Evolutionary conservation across 2,888 invertebrate species (phyloP), one percentile per base, ranked within the genome.

Genomic region (Drosophila incognita): DNA sequence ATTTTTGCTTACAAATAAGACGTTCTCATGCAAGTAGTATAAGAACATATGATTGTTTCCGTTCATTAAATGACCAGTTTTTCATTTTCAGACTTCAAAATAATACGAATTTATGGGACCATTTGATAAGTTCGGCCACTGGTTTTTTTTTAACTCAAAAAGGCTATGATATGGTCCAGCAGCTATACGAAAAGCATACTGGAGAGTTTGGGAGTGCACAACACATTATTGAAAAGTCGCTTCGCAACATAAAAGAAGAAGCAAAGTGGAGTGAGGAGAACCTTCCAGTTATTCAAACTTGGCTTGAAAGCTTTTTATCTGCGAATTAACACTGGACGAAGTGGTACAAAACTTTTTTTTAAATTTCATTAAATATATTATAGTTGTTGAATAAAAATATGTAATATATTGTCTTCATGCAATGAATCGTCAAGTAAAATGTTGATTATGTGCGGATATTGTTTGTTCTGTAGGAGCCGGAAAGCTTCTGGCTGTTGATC

Each of bases 181-280:
- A 95, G 48, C 90, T 97, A 0, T 96, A 96, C 83, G 94, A 94
- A 1, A 94, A 94, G 27, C 94, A 95, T 54, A 94, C 95, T 79
- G 95, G 95, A 1, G 95, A 96, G 82, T 96, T 97, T 77, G 96
- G 95, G 0, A 95, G 95, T 6, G 96, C 96, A 0, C 95, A 96
- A 74, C 95, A 95, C 78, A 95, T 96, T 21, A 95, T 97, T 18
- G 95, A 96, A 85, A 96, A 96, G 79, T 96, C 96, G 0, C 92
- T 96, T 85, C 95, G 94, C 81, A 96, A 95, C 74, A 96, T 97
- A 51, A 94, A 95, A 79, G 96, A 96, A 83, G 96, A 96, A 89
- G 95, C 95, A 0, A 95, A 95, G 84, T 97, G 97, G 97, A 96
- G 96, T 40, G 94, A 95, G 60, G 95, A 95, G 61, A 97, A 96